Base-by-base conservation (phyloP, 1,140 invertebrate genomes). In the Heliothis subflexa region DNA sequence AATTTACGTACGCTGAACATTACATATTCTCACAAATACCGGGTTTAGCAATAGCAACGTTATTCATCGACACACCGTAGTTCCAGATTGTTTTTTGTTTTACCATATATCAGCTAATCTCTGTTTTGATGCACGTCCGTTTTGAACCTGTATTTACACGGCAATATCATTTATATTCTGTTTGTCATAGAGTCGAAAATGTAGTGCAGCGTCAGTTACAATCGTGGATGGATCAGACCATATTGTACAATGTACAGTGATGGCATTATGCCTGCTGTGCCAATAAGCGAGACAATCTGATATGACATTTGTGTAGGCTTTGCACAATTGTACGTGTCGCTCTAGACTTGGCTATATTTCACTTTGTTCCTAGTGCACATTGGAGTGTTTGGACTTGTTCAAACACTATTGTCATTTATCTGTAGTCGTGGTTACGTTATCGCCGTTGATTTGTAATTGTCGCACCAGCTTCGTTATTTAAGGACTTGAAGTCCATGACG, bases 241-340 rank as follows among this genome's bases (percentile, higher is more conserved):
- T 40, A 72, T 71, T 28, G 12, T 28, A 50, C 18, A 70, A n/a
- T 33, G 54, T 72, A 72, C 16, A 57, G 54, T 57, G 70, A 64
- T 55, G 40, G 55, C 55, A 55, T 73, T 52, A 64, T 57, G 25
- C 25, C 33, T 45, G 70, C 70, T 73, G 50, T 75, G 70, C 80
- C 71, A 78, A 78, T 81, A 81, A 74, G 68, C 80, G 71, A 70
- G 47, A 66, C 74, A 47, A 78, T 81, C 76, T 62, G 70, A 81
- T 78, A 61, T 61, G 52, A 75, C 59, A 73, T 80, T 72, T 81
- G 71, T 72, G 76, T 81, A 75, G 71, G 62, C 57, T 54, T 57
- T 68, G 73, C 76, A 81, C 61, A 68, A 74, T 50, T 70, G 72
- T 61, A 74, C 47, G 40, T 70, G 59, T 70, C 25, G 68, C 7